Conservation (phyloP, 2,113 vertebrate genomes). For the Channa argus region DNA sequence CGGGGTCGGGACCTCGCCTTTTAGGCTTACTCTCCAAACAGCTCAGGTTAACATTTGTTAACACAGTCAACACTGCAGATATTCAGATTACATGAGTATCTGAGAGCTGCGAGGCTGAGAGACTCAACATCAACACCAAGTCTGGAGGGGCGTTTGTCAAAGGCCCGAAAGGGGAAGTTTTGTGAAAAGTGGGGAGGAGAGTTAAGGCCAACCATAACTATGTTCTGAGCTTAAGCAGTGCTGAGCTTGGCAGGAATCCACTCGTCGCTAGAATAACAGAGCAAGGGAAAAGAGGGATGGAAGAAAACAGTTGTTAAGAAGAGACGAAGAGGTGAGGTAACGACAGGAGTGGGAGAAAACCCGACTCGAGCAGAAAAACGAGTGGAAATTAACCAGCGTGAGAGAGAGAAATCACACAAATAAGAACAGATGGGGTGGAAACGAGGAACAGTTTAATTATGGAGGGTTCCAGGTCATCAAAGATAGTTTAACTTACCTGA, state of each 20-base stretch:
- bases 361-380: slow-evolving; percentile 25
- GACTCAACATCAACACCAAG: slow-evolving; percentile 58
- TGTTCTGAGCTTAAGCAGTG: slow-evolving; percentile 68
- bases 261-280: slow-evolving; percentile 73
- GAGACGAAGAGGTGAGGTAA: slow-evolving; percentile 54
- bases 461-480: slow-evolving; percentile 70
- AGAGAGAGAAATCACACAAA: slow-evolving; percentile 41
- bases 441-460: slow-evolving; percentile 41
- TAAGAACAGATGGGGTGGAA: slow-evolving; percentile 24
- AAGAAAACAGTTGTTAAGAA: slow-evolving; percentile 70
- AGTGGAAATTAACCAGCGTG: slow-evolving; percentile 63
- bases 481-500: slow-evolving; percentile 59
- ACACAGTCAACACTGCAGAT: slow-evolving; percentile 50
- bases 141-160: slow-evolving; percentile 37
- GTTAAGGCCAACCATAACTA: slow-evolving; percentile 63
- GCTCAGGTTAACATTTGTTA: slow-evolving; percentile 54
- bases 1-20: neutral
- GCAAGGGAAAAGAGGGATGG: slow-evolving; percentile 48
- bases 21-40: slow-evolving; percentile 50
- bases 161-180: slow-evolving; percentile 62
- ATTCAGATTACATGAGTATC: slow-evolving; percentile 56
- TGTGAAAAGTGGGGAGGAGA: slow-evolving; percentile 32
- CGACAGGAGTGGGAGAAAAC: slow-evolving; percentile 42
- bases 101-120: slow-evolving; percentile 21
- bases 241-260: slow-evolving; percentile 75